Conservation (phyloP, 2,113 vertebrate genomes). For the Pangasianodon gigas region DNA sequence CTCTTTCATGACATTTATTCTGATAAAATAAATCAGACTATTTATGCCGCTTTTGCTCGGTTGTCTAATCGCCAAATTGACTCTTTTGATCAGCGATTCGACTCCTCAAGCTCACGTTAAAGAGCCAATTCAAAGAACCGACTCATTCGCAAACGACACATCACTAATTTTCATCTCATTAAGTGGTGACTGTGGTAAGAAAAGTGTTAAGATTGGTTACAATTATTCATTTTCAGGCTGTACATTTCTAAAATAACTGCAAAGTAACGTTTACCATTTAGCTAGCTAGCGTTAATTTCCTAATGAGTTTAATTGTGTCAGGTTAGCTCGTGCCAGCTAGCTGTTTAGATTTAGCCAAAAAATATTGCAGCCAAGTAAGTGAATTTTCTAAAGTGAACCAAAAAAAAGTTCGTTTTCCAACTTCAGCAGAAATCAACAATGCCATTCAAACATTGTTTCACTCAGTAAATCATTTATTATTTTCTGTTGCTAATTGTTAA, state of each 20-base stretch:
- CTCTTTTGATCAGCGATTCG: background rate
- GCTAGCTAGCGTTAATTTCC: background rate
- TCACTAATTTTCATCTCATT: background rate
- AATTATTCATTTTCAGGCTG: background rate
- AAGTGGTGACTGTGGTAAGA: background rate
- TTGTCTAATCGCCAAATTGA: background rate
- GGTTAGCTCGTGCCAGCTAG: background rate
- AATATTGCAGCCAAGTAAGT: too few species aligned
- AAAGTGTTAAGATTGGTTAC: background rate
- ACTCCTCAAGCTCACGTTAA: background rate
- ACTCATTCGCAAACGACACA: background rate
- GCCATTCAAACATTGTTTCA: background rate
- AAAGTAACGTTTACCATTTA: background rate
- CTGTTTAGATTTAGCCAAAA: background rate
- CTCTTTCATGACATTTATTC: too few species aligned
- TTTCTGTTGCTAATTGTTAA: background rate
- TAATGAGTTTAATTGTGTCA: background rate
- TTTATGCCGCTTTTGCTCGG: too few species aligned
- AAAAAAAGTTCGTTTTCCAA: background rate
- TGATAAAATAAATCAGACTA: too few species aligned
- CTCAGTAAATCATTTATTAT: background rate
- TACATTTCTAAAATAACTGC: background rate
- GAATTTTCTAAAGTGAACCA: background rate
- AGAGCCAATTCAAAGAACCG: background rate
- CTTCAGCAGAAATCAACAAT: background rate